These are phyloP conservation scores for Calidris pugnax DNA, from an alignment of 2,113 vertebrate species.

Conservation along the genomic window DNA sequence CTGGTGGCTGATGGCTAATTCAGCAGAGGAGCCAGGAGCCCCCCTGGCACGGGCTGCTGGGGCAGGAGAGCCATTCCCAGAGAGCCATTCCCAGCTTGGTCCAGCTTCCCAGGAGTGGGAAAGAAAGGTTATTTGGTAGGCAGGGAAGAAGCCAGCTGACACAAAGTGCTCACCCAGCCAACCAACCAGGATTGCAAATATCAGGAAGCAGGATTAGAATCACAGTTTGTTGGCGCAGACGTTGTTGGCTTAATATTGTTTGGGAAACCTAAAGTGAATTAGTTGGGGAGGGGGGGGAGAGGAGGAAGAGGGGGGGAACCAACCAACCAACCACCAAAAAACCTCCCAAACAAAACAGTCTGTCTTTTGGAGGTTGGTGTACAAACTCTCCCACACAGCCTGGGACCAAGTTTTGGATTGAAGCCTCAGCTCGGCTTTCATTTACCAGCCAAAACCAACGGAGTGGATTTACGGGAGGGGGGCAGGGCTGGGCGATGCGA, in stretches of 20 bases:
- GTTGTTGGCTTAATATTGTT: not conserved
- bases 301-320: too few relatives aligned
- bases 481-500: not conserved
- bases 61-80: not conserved
- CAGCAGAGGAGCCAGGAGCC: not conserved
- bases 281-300: not conserved
- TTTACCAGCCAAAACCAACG: not conserved
- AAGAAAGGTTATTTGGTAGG: not conserved
- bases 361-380: not conserved
- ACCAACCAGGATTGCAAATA: not conserved
- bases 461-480: not conserved
- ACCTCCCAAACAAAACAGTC: conserved; percentile 25
- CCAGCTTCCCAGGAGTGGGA: not conserved
- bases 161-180: not conserved
- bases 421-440: conserved; percentile 27
- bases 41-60: not conserved
- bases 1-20: not conserved
- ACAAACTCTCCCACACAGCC: conserved; percentile 50
- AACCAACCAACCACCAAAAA: not conserved
- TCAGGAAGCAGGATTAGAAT: conserved; percentile 37
- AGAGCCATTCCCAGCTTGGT: not conserved
- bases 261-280: conserved; percentile 3
- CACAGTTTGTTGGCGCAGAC: not conserved
- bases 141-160: conserved; percentile 4
- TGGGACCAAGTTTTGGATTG: not conserved